Evolutionary conservation across 1,140 invertebrate genomes (phyloP).

Genomic region (Pseudomyrmex sp.): DNA sequence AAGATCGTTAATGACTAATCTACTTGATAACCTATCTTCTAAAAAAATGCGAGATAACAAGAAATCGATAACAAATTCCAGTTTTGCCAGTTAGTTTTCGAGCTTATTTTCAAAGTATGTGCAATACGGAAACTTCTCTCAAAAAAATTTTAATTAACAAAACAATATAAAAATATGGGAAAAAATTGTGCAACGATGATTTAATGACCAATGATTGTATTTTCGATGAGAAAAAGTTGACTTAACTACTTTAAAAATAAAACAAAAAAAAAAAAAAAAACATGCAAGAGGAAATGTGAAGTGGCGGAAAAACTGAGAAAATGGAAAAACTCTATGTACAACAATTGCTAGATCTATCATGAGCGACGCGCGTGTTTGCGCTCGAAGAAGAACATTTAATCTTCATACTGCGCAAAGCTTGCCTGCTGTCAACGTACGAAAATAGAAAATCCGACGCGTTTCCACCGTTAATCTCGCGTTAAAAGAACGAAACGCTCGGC

Average conservation of each 20-base stretch:
- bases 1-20: not conserved
- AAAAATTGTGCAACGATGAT: not conserved
- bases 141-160: constrained; percentile 25
- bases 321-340: not conserved
- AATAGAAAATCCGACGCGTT: constrained; percentile 56
- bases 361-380: constrained; percentile 40
- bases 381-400: constrained; percentile 56
- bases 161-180: not conserved
- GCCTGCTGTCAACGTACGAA: constrained; percentile 58
- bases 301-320: not conserved
- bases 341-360: constrained; percentile 24
- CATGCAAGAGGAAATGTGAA: not conserved
- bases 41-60: not conserved
- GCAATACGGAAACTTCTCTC: too few relatives aligned
- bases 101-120: not conserved
- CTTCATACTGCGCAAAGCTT: constrained; percentile 30
- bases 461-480: constrained; percentile 57
- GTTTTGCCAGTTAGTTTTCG: too few relatives aligned
- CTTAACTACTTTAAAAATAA: not conserved
- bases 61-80: constrained; percentile 19
- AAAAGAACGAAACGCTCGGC: constrained; percentile 57
- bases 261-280: too few relatives aligned
- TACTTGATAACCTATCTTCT: not conserved
- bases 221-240: not conserved
- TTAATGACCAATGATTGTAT: not conserved